Percentiles rank a stretch among this genome's conserved stretches.
phyloP scores from a whole-genome alignment of 2,797 vertebrate genomes.

The Morelia viridis region DNA sequence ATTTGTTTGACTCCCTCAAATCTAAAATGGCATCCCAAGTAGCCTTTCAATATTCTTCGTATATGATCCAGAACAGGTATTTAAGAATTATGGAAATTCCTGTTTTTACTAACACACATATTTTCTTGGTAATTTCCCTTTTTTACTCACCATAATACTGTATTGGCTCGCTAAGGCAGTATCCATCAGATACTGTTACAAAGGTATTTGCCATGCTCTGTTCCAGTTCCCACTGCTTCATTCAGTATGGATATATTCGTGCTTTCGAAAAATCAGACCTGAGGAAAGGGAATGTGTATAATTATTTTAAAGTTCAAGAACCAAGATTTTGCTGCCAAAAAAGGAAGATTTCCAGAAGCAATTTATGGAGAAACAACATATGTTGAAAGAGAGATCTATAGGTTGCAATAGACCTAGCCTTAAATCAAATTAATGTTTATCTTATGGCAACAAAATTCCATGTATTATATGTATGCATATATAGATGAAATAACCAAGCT shows the following conservation, averaged over 20 bases:
- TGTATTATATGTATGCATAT: background rate
- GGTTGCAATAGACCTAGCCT: background rate
- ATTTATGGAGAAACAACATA: background rate
- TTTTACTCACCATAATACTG: constrained; percentile 86
- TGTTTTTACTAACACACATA: background rate
- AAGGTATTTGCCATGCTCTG: constrained; percentile 80
- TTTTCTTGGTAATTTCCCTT: background rate
- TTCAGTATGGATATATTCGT: constrained; percentile 39
- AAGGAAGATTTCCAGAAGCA: background rate
- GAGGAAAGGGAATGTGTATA: constrained; percentile 19
- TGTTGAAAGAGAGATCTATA: background rate
- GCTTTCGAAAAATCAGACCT: constrained; percentile 49
- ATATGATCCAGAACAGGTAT: background rate
- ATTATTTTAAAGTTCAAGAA: constrained; percentile 11
- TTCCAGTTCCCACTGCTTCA: constrained; percentile 65
- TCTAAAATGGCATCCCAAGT: background rate
- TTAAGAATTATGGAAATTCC: background rate
- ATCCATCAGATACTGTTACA: constrained; percentile 81
- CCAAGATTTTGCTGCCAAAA: background rate
- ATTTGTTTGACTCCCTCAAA: background rate
- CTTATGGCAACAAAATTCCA: background rate
- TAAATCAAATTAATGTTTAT: background rate
- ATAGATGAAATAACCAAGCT: background rate
- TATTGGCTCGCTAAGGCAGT: constrained; percentile 80
- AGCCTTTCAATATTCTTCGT: background rate